A percentile compares a stretch with the other conserved stretches of the same genome.
phyloP scores from a whole-genome alignment of 2,113 vertebrate genomes.

The Chauna torquata region DNA sequence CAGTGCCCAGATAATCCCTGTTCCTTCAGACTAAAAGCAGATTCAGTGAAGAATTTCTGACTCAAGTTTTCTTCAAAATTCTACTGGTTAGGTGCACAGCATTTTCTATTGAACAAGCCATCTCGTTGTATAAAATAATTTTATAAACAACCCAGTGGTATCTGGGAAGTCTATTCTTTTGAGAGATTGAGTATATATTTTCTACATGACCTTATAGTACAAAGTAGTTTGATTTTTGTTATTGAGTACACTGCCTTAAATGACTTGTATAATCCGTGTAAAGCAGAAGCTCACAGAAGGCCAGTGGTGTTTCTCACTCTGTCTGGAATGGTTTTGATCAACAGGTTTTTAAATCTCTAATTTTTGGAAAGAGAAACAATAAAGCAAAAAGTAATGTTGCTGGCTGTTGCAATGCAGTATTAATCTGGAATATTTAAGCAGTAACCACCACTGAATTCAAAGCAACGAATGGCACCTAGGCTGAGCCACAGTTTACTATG shows the following conservation, averaged over 20 bases:
- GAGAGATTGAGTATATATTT: not conserved
- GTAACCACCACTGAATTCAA: slow-evolving; percentile 48
- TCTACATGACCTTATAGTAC: not conserved
- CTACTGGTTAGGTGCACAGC: not conserved
- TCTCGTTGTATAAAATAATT: not conserved
- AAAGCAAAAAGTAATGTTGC: slow-evolving; percentile 14
- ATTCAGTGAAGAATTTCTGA: not conserved
- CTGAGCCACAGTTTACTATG: slow-evolving; percentile 20
- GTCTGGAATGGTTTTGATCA: slow-evolving; percentile 8
- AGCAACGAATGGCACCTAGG: slow-evolving; percentile 7
- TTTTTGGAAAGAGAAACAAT: slow-evolving; percentile 29
- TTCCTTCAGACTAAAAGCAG: not conserved
- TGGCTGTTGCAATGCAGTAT: not conserved
- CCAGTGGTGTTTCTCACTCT: not conserved
- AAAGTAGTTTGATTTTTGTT: not conserved
- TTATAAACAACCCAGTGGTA: not conserved
- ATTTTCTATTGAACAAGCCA: not conserved
- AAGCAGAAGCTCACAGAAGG: not conserved
- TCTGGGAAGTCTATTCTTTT: not conserved
- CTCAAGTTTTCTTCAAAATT: not conserved
- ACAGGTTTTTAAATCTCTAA: slow-evolving; percentile 4
- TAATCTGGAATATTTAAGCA: slow-evolving; percentile 54
- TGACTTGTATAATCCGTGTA: not conserved
- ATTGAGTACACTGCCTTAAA: not conserved
- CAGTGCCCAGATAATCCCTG: not conserved